Base-by-base conservation (phyloP, 2,113 vertebrate species). In the Tragulus kanchil region DNA sequence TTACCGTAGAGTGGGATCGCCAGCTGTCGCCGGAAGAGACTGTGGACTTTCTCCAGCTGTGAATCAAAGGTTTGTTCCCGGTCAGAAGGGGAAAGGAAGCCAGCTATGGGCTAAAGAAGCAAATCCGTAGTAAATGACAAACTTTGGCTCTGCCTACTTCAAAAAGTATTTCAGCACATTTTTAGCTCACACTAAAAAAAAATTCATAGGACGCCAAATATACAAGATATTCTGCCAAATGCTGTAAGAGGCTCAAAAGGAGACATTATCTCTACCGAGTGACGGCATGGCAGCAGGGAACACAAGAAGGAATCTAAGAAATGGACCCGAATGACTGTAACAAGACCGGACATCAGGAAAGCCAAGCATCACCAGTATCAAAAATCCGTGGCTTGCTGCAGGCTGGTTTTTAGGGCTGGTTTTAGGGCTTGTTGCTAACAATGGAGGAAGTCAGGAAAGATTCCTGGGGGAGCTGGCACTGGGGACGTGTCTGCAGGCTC, bases 11-110 rank as follows among this genome's bases (percentile, higher is more conserved):
- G 99, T 0, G 99, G 99, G 90, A 99, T 93, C 31, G 99, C 99
- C 98, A 99, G 96, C 98, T 99, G 99, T 93, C 99, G 99, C 90
- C 99, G 99, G 98, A 99, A 99, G 56, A 99, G 99, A 1, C 98
- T 98, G 97, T 99, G 99, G 93, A 99, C 99, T 97, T 99, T 99
- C 97, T 99, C 99, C 1, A 99, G 99, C 98, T 99, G 99, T 92
- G 97, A 96, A 94, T 98, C 99, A 95, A 99, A 97, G 98, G 99
- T 98, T 98, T 99, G 99, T 99, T 99, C 99, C 98, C 99, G 98
- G 97, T 99, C 99, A 0, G 85, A 97, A 62, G 98, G 99, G 75
- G 99, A 98, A 98, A 99, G 97, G 15, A 98, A 99, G 98, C 99
- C 99, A 97, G 99, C 99, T 77, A 99, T 98, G 86, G 99, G 99